A percentile compares a stretch with the other conserved stretches of the same genome.
phyloP scores from a whole-genome alignment of 2,797 vertebrate species.

The Picus viridis region DNA sequence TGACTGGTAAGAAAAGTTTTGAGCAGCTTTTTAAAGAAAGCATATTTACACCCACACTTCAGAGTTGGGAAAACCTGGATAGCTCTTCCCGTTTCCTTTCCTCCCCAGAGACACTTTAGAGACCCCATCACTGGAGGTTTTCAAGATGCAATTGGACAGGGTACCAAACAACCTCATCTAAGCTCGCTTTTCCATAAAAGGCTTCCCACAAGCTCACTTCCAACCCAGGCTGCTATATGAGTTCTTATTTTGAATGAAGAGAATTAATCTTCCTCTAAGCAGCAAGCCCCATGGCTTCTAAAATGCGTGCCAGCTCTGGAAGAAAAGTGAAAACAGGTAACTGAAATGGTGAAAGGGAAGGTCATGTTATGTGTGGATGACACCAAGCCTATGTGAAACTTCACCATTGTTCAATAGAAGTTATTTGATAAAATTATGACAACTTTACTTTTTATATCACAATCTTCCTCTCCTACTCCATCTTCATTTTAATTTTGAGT shows the following conservation, averaged over 20 bases:
- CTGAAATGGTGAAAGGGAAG: background rate
- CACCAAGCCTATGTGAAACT: background rate
- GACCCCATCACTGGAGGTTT: background rate
- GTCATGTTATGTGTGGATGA: background rate
- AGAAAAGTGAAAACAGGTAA: background rate
- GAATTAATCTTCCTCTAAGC: background rate
- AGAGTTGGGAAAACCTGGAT: background rate
- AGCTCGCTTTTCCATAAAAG: background rate
- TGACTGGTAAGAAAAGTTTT: background rate
- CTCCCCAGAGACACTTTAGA: background rate
- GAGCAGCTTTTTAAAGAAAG: background rate
- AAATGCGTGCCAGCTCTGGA: background rate
- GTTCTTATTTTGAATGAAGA: background rate
- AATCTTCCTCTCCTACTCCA: slow-evolving; percentile 58
- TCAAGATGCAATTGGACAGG: background rate
- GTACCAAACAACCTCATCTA: background rate
- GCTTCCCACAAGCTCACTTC: background rate
- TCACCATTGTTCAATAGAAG: slow-evolving; percentile 30
- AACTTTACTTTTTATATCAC: slow-evolving; percentile 58
- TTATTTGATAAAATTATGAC: slow-evolving; percentile 68
- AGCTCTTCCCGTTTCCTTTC: background rate
- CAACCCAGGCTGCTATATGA: background rate
- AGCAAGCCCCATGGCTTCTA: background rate
- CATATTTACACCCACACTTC: background rate
- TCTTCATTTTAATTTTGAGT: slow-evolving; percentile 64